phyloP scores from a whole-genome alignment of 2,888 invertebrate species.

The Drosophila percnosoma region DNA sequence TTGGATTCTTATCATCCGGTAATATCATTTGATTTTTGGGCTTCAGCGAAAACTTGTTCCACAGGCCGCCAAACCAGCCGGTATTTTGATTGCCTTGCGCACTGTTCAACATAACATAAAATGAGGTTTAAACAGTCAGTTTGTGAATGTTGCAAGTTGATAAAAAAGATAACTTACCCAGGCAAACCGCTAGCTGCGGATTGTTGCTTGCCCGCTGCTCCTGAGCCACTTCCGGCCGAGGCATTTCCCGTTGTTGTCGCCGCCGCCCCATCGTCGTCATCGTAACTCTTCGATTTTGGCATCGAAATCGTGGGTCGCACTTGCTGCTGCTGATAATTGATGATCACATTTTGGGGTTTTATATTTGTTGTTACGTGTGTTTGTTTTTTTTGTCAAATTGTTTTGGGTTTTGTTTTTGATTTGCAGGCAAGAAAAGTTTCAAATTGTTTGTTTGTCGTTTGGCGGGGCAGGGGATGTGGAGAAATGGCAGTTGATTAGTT shows the following conservation, averaged over 20 bases:
- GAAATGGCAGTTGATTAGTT: slow-evolving; percentile 71
- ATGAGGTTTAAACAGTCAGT: neutral
- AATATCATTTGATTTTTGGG: slow-evolving; percentile 98
- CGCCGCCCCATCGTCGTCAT: slow-evolving; percentile 72
- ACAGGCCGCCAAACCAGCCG: slow-evolving; percentile 95
- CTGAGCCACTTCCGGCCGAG: slow-evolving; percentile 10
- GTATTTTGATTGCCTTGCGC: slow-evolving; percentile 79
- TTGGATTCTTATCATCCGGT: slow-evolving; percentile 96
- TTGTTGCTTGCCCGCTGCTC: slow-evolving; percentile 36
- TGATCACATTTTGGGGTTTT: slow-evolving; percentile 23
- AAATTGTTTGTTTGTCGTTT: slow-evolving; percentile 21
- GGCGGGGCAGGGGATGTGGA: slow-evolving; percentile 36
- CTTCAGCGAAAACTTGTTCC: slow-evolving; percentile 92
- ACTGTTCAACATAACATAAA: slow-evolving; percentile 29
- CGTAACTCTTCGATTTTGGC: slow-evolving; percentile 86
- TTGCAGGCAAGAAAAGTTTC: slow-evolving; percentile 22
- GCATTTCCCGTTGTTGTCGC: slow-evolving; percentile 15
- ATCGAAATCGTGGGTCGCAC: slow-evolving; percentile 86
- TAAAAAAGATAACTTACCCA: slow-evolving; percentile 45
- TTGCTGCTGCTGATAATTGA: slow-evolving; percentile 52
- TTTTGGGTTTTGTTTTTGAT: slow-evolving; percentile 19
- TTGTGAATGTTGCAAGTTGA: neutral
- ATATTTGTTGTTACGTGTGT: slow-evolving; percentile 13
- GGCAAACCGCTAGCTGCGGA: slow-evolving; percentile 40
- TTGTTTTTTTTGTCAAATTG: slow-evolving; percentile 19